Evolutionary conservation across 1,140 invertebrate genomes (phyloP).

Genomic region (Anastatus disparis): DNA sequence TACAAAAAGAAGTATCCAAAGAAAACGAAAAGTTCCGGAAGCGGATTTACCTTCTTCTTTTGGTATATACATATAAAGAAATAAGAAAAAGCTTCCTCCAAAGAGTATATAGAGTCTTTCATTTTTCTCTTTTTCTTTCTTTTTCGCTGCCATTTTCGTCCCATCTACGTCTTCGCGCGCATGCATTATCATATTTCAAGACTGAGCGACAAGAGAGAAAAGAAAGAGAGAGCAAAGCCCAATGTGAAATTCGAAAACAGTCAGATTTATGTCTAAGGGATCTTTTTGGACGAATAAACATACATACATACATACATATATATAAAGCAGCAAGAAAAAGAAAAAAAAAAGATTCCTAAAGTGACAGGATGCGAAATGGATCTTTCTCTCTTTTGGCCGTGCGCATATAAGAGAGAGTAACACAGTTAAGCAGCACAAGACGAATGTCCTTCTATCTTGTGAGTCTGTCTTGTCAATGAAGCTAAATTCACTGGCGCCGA

Average conservation of each 20-base stretch:
- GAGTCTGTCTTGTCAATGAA: no score
- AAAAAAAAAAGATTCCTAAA: no score
- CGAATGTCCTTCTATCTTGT: no score
- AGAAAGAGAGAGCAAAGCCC: neutral
- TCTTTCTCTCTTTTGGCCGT: neutral
- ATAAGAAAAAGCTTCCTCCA: neutral
- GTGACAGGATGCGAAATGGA: neutral
- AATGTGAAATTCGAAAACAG: conserved; percentile 21
- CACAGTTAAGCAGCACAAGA: neutral
- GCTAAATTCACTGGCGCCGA: no score
- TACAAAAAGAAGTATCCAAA: no score
- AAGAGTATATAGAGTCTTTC: no score
- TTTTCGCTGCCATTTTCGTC: neutral
- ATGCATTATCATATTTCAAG: conserved; percentile 32
- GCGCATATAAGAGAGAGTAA: neutral
- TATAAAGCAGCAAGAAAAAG: neutral
- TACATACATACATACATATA: neutral
- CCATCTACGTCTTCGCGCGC: neutral
- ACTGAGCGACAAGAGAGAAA: neutral
- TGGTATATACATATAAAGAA: no score
- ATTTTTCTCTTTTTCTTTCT: neutral
- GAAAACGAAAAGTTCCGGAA: conserved; percentile 18
- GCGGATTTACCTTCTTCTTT: conserved; percentile 6
- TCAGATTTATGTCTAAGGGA: conserved; percentile 35
- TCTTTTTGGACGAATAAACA: conserved; percentile 29